Percentiles rank a stretch among this genome's conserved stretches.
phyloP scores from a whole-genome alignment of 2,888 invertebrate species.

The Metopia argyrocephala region DNA sequence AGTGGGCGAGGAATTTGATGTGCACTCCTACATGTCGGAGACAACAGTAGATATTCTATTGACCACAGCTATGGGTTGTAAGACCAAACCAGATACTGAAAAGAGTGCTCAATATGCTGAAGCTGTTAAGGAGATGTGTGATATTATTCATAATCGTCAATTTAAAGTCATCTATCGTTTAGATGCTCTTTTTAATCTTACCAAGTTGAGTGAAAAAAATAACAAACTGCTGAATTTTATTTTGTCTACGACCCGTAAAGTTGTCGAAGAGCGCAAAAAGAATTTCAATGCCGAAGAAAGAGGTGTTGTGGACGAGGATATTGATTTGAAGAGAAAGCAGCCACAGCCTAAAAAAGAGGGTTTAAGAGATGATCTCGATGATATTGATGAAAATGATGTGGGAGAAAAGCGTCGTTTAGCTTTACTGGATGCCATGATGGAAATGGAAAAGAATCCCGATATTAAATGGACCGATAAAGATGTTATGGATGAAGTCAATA shows the following conservation, averaged over 20 bases:
- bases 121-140: slow-evolving; percentile 93
- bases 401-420: slow-evolving; percentile 89
- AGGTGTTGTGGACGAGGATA: slow-evolving; percentile 76
- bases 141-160: slow-evolving; percentile 88
- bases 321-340: slow-evolving; percentile 67
- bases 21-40: slow-evolving; percentile 88
- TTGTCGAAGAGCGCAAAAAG: slow-evolving; percentile 82
- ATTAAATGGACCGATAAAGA: slow-evolving; percentile 85
- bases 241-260: slow-evolving; percentile 87
- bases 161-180: slow-evolving; percentile 86
- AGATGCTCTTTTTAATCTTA: slow-evolving; percentile 85
- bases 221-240: slow-evolving; percentile 84
- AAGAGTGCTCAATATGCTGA: slow-evolving; percentile 88
- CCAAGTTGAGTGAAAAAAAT: slow-evolving; percentile 85
- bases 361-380: slow-evolving; percentile 88
- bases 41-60: slow-evolving; percentile 88
- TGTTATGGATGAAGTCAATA: slow-evolving; percentile 92
- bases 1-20: slow-evolving; percentile 84
- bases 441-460: slow-evolving; percentile 88
- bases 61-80: slow-evolving; percentile 91
- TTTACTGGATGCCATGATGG: slow-evolving; percentile 92
- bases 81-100: slow-evolving; percentile 84
- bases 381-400: slow-evolving; percentile 88
- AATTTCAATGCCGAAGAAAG: slow-evolving; percentile 78
- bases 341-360: slow-evolving; percentile 77